These are phyloP conservation scores for Poecile atricapillus DNA, from an alignment of 2,113 vertebrate genomes.

Conservation along the genomic window DNA sequence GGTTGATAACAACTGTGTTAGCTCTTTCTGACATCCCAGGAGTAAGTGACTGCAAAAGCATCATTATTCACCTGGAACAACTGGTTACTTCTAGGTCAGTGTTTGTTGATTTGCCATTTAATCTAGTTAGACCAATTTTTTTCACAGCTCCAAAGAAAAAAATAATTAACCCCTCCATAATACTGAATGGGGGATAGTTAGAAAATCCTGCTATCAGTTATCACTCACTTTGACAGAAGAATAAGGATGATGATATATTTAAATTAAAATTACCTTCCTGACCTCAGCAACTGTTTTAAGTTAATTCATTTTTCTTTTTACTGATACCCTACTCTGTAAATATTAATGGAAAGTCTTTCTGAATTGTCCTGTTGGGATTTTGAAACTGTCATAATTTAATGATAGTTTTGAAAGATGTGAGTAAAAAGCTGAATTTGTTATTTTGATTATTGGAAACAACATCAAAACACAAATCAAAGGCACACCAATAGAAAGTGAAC, in stretches of 20 bases:
- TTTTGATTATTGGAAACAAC: constrained; percentile 20
- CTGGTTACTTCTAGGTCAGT: neutral
- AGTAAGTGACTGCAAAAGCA: neutral
- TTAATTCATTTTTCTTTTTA: neutral
- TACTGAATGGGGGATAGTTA: neutral
- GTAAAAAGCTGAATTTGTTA: neutral
- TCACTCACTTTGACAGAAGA: neutral
- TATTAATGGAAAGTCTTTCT: neutral
- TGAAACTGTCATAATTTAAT: neutral
- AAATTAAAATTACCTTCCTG: neutral
- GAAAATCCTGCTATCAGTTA: neutral
- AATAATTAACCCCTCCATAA: neutral
- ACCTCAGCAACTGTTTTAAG: neutral
- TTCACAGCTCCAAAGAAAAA: neutral
- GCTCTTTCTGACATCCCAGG: neutral
- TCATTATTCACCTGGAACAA: neutral
- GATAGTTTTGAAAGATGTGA: neutral
- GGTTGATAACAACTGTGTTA: neutral
- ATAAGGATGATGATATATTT: neutral
- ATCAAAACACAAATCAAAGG: constrained; percentile 37
- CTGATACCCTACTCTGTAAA: neutral
- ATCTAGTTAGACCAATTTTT: neutral
- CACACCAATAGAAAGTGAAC: neutral
- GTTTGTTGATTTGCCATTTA: neutral
- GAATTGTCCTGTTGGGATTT: neutral